A percentile compares a stretch with the other conserved stretches of the same genome.
Evolutionary conservation across 2,888 invertebrate species (phyloP).

Genomic region (Salticus scenicus): DNA sequence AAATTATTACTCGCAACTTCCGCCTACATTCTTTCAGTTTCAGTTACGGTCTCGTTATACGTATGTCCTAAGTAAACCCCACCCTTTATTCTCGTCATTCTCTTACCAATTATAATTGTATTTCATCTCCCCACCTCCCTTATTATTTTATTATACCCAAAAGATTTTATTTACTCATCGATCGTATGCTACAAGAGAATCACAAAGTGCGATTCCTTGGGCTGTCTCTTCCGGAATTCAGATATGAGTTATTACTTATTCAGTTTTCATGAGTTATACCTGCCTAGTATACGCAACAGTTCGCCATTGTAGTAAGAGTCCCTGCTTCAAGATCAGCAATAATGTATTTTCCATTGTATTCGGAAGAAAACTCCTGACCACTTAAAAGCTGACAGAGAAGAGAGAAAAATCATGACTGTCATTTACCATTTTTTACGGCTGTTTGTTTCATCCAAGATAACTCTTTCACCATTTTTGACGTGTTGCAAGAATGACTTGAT

Average conservation of each 20-base stretch:
- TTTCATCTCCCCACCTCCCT: no score
- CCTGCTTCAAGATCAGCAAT: constrained; percentile 57
- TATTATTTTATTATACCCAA: no score
- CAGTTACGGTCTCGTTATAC: no score
- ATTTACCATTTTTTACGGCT: constrained; percentile 59
- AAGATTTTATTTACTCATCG: no score
- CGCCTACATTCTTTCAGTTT: no score
- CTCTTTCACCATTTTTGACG: constrained; percentile 29
- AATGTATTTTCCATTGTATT: constrained; percentile 64
- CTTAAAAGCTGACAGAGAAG: constrained; percentile 45
- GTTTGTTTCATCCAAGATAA: constrained; percentile 49
- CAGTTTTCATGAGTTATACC: constrained; percentile 54
- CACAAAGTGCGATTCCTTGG: constrained; percentile 47
- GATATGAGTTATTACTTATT: constrained; percentile 54
- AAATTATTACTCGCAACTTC: no score
- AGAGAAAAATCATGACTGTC: constrained; percentile 54
- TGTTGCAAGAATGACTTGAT: constrained; percentile 21
- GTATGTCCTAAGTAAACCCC: no score
- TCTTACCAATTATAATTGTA: no score
- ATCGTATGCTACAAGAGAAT: no score
- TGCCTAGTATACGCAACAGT: constrained; percentile 43
- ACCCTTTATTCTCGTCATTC: no score
- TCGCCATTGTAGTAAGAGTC: constrained; percentile 46
- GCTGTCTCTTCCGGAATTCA: constrained; percentile 63
- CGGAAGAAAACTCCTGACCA: constrained; percentile 49